Evolutionary conservation across 2,113 vertebrate species (phyloP), one percentile per base, ranked within the genome.

Genomic region (Nycticryphes semicollaris): DNA sequence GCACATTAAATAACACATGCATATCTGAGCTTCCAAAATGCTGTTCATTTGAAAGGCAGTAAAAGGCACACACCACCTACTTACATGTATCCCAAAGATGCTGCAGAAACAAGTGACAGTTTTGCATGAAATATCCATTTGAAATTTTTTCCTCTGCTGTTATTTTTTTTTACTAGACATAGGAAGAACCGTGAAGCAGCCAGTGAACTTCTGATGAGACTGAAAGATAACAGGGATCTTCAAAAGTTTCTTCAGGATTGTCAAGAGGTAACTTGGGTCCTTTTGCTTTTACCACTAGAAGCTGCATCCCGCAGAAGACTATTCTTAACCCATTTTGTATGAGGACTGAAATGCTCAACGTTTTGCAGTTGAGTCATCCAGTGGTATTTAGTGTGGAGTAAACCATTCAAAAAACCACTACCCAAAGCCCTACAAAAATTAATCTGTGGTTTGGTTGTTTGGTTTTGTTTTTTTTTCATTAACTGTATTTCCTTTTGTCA

Each of bases 231-330:
- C 98, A 96, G 99, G 95, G 99, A 99, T 94, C 98, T 99, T 93
- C 99, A 99, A 88, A 99, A 98, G 97, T 99, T 99, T 96, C 98
- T 99, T 64, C 99, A 99, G 97, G 99, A 99, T 97, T 99, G 99
- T 87, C 99, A 99, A 97, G 99, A 99, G 99, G 99, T 99, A 94
- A 87, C 67, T 41, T 23, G 28, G 7, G 12, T 67, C 53, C 33
- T 91, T 83, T 83, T 27, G 28, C 41, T 87, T 70, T 4, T 56
- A 7, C 22, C 2, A 4, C 39, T 79, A 54, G 37, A 53, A 68
- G 69, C 66, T 89, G 53, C 28, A 14, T 72, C 57, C 80, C n/a
- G 45, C 18, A n/a, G 45, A 68, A 16, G 31, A 79, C 5, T 28
- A 23, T 84, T 68, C 31, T 75, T 30, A 64, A 18, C 39, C 18